Base-by-base conservation (phyloP, 2,888 invertebrate genomes). In the Megalurothrips usitatus region DNA sequence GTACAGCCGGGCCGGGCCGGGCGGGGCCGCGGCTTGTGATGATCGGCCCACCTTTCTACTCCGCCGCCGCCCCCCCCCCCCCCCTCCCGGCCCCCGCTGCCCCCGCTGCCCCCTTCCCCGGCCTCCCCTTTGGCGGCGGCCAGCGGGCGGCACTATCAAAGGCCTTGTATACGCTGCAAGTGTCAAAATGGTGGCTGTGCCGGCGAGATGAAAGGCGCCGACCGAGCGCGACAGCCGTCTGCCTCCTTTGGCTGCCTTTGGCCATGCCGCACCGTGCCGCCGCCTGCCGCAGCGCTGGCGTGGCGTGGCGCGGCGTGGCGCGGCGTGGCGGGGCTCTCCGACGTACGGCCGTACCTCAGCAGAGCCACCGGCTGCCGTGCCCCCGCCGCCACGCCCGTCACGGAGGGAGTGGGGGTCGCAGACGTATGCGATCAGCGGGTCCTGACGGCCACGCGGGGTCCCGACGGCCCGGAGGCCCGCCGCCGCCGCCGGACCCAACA, bases 131-230 rank as follows among this genome's bases (percentile, higher is more conserved):
- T 75, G 68, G 68, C 68, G 68, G 68, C 68, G 68, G 23, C 68
- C 68, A 68, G 68, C 68, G 68, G 68, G 68, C 68, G 68, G 68
- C 68, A 75, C 68, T 75, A 75, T 75, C 68, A 75, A 75, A 75
- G 68, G 68, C 68, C 68, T 75, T 75, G 68, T 75, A 75, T 75
- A 75, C 68, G 68, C 68, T 75, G 68, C 68, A 75, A 75, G 68
- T 75, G 68, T 75, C 68, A 75, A 75, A 75, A 75, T 75, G 68
- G 68, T 75, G 68, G 68, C 68, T 75, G 68, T 75, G 26, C 26
- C 68, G 68, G 68, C 68, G 68, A 75, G 68, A 75, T 75, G 68
- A 75, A 75, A 75, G 68, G 68, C 68, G 68, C 68, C 68, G 68
- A n/a, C 68, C 11, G 23, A 75, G 68, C 68, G 68, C 68, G 68